These are phyloP conservation scores for Drosophila miranda DNA, from an alignment of 1,140 invertebrate species.

Conservation along the genomic window DNA sequence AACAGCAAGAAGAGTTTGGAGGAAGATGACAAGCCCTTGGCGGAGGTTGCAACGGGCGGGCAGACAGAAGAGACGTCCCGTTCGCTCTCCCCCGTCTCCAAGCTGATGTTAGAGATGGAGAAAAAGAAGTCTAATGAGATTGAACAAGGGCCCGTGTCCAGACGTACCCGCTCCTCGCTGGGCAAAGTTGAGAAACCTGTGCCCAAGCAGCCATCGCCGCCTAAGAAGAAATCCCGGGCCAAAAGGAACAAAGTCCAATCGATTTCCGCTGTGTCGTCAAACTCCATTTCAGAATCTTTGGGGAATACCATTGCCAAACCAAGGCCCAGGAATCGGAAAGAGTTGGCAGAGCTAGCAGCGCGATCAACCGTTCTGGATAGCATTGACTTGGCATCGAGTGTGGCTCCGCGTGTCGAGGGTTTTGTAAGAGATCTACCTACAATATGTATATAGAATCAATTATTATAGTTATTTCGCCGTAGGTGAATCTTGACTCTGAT, in stretches of 20 bases:
- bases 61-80: neutral
- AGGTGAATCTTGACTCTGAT: slow-evolving; percentile 70
- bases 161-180: slow-evolving; percentile 52
- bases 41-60: neutral
- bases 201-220: neutral
- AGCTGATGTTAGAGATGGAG: slow-evolving; percentile 56
- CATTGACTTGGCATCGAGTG: slow-evolving; percentile 67
- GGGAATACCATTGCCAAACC: no score
- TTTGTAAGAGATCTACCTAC: slow-evolving; percentile 42
- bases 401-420: slow-evolving; percentile 58
- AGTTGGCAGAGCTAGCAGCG: slow-evolving; percentile 54
- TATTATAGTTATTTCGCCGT: neutral
- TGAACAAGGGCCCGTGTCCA: slow-evolving; percentile 38
- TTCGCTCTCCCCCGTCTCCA: slow-evolving; percentile 45
- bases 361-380: slow-evolving; percentile 44
- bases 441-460: neutral
- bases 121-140: neutral
- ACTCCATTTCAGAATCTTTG: no score
- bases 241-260: neutral
- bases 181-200: neutral
- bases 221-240: neutral
- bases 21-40: neutral
- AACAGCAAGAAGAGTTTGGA: neutral
- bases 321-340: neutral
- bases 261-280: no score